phyloP scores from a whole-genome alignment of 2,888 invertebrate genomes.

The Hydraecia micacea region DNA sequence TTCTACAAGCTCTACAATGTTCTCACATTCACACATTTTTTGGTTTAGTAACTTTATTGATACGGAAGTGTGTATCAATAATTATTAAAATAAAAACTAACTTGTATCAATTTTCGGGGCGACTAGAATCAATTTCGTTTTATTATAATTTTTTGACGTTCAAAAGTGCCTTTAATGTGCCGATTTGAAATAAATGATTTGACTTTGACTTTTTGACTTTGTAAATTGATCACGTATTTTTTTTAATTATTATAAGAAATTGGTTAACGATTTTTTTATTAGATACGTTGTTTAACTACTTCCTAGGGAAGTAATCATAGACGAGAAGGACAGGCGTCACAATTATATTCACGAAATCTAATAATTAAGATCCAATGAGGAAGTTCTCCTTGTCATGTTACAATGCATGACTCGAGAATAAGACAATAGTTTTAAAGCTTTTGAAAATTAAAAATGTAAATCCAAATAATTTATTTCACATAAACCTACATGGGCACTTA shows the following conservation, averaged over 20 bases:
- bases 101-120: too few species aligned
- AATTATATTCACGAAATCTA: neutral
- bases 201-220: too few species aligned
- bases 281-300: neutral
- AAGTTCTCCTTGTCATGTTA: neutral
- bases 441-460: neutral
- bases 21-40: too few species aligned
- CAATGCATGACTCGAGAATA: neutral
- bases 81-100: neutral
- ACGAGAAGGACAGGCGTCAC: neutral
- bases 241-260: neutral
- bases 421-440: too few species aligned
- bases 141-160: too few species aligned
- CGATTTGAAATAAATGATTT: too few species aligned
- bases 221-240: constrained; percentile 12
- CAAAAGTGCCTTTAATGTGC: too few species aligned
- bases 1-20: too few species aligned
- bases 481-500: too few species aligned
- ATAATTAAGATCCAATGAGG: neutral
- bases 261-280: neutral
- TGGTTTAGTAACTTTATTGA: neutral
- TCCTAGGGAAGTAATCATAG: neutral
- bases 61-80: neutral
- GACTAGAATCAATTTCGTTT: too few species aligned
- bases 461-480: neutral